A percentile compares a stretch with the other conserved stretches of the same genome.
These are phyloP conservation scores for Cercocebus atys DNA, from an alignment of 2,113 vertebrate genomes.

Conservation along the genomic window DNA sequence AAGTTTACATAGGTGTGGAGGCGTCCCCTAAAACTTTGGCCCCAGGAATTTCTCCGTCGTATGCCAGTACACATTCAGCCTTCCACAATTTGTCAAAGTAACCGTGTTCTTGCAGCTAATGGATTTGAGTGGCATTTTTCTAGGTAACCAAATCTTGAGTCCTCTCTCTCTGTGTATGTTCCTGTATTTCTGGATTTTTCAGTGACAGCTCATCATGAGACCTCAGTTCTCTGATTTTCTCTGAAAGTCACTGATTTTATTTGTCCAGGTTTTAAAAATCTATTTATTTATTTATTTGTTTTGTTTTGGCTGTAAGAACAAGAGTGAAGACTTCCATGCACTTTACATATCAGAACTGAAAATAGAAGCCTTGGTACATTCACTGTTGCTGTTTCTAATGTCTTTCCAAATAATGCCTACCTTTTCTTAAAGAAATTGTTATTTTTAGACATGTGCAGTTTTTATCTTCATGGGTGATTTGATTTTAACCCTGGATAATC, in stretches of 20 bases:
- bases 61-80: not conserved
- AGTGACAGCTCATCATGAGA: not conserved
- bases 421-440: not conserved
- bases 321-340: not conserved
- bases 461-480: not conserved
- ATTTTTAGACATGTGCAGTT: not conserved
- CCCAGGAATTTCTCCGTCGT: not conserved
- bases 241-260: conserved; percentile 7
- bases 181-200: not conserved
- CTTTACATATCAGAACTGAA: not conserved
- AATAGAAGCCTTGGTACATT: not conserved
- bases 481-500: not conserved
- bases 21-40: not conserved
- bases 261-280: not conserved
- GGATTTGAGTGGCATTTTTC: not conserved
- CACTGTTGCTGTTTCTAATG: not conserved
- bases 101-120: not conserved
- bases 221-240: not conserved
- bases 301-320: not conserved
- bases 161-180: not conserved
- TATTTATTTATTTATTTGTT: too few species aligned
- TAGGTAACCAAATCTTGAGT: not conserved
- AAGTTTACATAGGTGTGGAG: not conserved
- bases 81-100: not conserved
- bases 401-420: not conserved